Base-by-base conservation (phyloP, 1,140 invertebrate species). In the Papilio dardanus region DNA sequence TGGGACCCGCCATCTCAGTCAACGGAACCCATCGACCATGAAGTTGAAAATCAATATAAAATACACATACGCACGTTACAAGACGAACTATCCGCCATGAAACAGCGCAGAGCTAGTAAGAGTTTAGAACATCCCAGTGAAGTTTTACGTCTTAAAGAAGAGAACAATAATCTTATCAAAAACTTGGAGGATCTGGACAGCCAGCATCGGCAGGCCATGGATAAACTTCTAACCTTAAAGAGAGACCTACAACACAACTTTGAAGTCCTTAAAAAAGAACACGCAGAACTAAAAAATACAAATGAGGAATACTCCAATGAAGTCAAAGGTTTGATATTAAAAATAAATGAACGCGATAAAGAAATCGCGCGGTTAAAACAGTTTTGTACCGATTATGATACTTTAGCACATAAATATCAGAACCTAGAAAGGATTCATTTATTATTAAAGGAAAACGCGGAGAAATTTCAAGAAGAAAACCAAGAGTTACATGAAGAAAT, bases 181-280 rank as follows among this genome's bases (percentile, higher is more conserved):
- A 96, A 94, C 77, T 91, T 97, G 33, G 96, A 96, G 76, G 96
- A 97, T 85, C 89, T 97, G 78, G 96, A 97, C 84, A 93, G 86
- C 54, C 96, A 97, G 86, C 96, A 97, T 84, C 94, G 96, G 77
- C 87, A 94, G 77, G 96, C 96, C 0, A 95, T 96, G 89, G 95
- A 96, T 69, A 94, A 94, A 83, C 80, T 96, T 16, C 83, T 96
- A 19, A 84, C 91, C 0, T 81, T 96, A n/a, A 96, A 96, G 86
- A 94, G 94, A 19, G 94, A 96, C 74, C 81, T 95, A n/a, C 94
- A 95, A 68, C 93, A 94, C n/a, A 96, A 96, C 78, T 94, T 94
- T 76, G 94, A 95, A 80, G 83, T 93, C 14, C 83, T 96, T 1
- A 94, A 94, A 83, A 81, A 90, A 21, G 95, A 96, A 80, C 94